Percentiles rank a stretch among this genome's conserved stretches.
Conservation (phyloP, 2,113 vertebrate species). For the Nesoenas mayeri region DNA sequence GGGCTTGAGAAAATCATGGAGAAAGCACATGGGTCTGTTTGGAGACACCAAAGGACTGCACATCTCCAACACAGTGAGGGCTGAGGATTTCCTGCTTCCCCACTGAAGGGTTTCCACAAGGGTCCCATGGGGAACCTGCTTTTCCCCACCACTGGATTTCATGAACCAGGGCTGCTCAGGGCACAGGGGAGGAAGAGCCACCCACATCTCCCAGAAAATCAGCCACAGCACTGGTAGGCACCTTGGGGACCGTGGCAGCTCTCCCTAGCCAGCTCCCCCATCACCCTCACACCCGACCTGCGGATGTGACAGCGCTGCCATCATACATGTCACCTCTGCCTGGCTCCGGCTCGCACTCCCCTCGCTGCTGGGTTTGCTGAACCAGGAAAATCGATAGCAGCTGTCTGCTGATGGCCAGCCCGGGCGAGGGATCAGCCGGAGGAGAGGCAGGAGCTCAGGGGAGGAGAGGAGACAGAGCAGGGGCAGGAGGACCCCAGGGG, state of each 20-base stretch:
- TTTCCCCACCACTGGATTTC: background rate
- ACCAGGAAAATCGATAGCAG: background rate
- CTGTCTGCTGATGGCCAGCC: conserved; percentile 18
- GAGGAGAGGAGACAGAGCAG: background rate
- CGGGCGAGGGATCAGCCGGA: background rate
- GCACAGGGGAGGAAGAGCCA: background rate
- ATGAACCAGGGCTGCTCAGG: rapidly evolving
- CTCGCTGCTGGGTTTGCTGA: background rate
- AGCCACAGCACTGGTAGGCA: rapidly evolving
- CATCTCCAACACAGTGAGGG: background rate
- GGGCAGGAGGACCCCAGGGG: background rate
- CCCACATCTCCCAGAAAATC: background rate
- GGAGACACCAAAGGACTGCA: background rate
- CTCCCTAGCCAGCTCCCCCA: too few species aligned
- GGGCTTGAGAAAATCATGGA: background rate
- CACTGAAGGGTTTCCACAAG: background rate
- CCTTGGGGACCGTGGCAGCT: background rate
- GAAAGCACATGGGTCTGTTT: rapidly evolving
- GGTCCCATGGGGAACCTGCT: background rate
- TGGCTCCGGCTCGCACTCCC: background rate
- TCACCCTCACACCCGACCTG: background rate
- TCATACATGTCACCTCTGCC: rapidly evolving
- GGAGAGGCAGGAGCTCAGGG: background rate
- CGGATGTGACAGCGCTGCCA: rapidly evolving
- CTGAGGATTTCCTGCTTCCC: background rate